These are phyloP conservation scores for Neotoxoptera formosana DNA, from an alignment of 1,140 invertebrate species.

Conservation along the genomic window DNA sequence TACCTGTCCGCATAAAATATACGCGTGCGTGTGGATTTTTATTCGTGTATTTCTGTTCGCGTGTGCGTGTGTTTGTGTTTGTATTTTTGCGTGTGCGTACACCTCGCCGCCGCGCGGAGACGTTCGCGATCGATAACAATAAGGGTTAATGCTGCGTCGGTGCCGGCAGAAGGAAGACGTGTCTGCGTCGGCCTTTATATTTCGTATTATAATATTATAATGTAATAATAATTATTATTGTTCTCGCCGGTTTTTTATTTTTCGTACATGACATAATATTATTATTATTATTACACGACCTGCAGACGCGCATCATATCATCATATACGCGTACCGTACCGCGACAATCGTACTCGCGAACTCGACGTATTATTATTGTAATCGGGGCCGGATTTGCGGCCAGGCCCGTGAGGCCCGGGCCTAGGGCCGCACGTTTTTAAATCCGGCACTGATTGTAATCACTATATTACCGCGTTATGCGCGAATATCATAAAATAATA, in stretches of 20 bases:
- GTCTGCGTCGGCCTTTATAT: not conserved
- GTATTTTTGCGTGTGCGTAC: not conserved
- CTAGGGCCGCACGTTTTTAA: too few species aligned
- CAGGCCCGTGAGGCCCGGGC: too few species aligned
- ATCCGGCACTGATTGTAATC: too few species aligned
- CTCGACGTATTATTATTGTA: not conserved
- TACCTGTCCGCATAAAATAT: not conserved
- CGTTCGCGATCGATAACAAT: slow-evolving; percentile 36
- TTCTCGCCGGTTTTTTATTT: not conserved
- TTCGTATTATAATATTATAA: too few species aligned
- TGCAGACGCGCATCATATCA: too few species aligned
- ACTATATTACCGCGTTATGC: not conserved
- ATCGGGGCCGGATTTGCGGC: too few species aligned
- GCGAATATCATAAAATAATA: not conserved
- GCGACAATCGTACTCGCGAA: not conserved
- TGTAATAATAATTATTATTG: not conserved
- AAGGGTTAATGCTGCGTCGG: slow-evolving; percentile 6
- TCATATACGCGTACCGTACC: too few species aligned
- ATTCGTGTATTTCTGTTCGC: not conserved
- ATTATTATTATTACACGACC: not conserved
- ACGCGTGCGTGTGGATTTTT: not conserved
- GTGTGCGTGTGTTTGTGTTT: not conserved
- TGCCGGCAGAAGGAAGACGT: not conserved
- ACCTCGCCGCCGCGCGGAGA: not conserved
- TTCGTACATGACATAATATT: not conserved